Percentiles rank a stretch among this genome's conserved stretches.
phyloP scores from a whole-genome alignment of 1,140 invertebrate genomes.

The Drosophila obscura region DNA sequence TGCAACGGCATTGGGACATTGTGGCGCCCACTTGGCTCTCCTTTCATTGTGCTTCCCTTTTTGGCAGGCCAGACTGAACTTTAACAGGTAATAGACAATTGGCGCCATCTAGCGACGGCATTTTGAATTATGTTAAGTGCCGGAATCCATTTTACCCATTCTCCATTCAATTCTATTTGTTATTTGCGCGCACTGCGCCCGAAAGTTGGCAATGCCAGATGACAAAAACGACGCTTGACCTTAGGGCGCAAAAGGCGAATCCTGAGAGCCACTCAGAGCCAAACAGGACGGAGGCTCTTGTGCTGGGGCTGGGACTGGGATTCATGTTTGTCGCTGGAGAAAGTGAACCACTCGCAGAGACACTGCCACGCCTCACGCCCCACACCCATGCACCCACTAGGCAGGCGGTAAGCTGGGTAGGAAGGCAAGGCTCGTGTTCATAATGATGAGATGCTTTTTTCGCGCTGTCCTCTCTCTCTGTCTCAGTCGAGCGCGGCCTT shows the following conservation, averaged over 20 bases:
- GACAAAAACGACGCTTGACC: conserved; percentile 77
- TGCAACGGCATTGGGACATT: conserved; percentile 23
- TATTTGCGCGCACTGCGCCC: conserved; percentile 65
- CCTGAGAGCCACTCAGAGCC: conserved; percentile 51
- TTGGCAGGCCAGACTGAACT: not conserved
- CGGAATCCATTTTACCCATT: conserved; percentile 3
- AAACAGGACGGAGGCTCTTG: conserved; percentile 10
- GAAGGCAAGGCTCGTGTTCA: conserved; percentile 41
- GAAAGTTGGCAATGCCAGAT: conserved; percentile 52
- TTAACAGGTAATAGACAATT: conserved; percentile 23
- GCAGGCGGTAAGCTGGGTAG: not conserved
- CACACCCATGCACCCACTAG: not conserved
- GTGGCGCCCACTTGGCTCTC: not conserved
- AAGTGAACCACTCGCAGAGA: conserved; percentile 53
- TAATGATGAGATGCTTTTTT: conserved; percentile 55
- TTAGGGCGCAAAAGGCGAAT: conserved; percentile 61
- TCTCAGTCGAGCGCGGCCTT: conserved; percentile 12
- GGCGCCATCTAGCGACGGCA: conserved; percentile 48
- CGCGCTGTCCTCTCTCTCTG: not conserved
- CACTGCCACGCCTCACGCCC: conserved; percentile 46
- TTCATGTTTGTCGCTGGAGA: conserved; percentile 35
- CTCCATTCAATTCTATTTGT: conserved; percentile 54
- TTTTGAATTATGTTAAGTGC: conserved; percentile 71
- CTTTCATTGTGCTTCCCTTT: not conserved
- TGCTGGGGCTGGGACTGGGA: not conserved